Evolutionary conservation across 2,888 invertebrate genomes (phyloP), one percentile per base, ranked within the genome.

Genomic region (Aethes cnicana): DNA sequence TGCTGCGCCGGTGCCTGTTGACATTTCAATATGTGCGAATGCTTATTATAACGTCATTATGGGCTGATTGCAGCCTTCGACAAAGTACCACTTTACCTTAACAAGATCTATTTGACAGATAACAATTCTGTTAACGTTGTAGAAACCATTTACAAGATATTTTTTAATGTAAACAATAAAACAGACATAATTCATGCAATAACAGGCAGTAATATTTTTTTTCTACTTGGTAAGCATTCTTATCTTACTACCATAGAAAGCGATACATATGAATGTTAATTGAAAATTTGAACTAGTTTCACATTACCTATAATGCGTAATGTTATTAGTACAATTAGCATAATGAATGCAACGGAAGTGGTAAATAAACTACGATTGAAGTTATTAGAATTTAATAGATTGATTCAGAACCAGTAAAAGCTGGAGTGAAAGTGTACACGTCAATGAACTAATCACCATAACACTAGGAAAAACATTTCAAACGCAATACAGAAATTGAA

Each of bases 341-440:
- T 36, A 12, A 30, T 7, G 12, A 12, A 12, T 30, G 2, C 21
- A 36, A 16, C 36, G 43, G 36, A 50, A 30, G 36, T 50, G n/a
- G 8, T 28, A 28, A 50, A 37, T 11, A 6, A n/a, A 20, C 2
- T 35, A 12, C 23, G 43, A 44, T 50, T 44, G 43, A 28, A 35
- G 20, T 17, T 4, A 25, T 21, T 26, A 21, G 16, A 28, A 14
- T n/a, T 25, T 9, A 21, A 46, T 52, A 26, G 39, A 33, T 39
- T 9, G 37, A n/a, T 33, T 18, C 37, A 43, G 28, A 37, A 3
- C 11, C 6, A 32, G 50, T 44, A 56, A 60, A 68, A 70, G 61
- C 69, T 61, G 61, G 68, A 81, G 83, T 79, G 83, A 85, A 84
- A 84, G 81, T 74, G 67, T 67, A 70, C 63, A 70, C 63, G 69